These are phyloP conservation scores for Gobio gobio DNA, from an alignment of 2,113 vertebrate genomes.

Conservation along the genomic window DNA sequence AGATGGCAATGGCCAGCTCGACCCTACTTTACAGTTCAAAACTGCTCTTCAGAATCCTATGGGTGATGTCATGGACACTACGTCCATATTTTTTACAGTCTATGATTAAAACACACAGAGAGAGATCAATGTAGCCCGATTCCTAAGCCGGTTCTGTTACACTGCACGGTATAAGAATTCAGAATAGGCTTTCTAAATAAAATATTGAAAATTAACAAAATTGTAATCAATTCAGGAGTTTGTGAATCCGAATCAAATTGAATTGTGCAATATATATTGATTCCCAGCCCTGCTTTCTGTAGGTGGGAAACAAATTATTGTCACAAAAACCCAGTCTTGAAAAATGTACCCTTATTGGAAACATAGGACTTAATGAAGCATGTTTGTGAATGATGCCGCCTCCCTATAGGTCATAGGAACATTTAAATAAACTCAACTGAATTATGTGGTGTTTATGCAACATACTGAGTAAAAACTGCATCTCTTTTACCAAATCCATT, in stretches of 20 bases:
- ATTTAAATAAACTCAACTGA: conserved; percentile 37
- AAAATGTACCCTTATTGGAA: not conserved
- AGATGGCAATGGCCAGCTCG: no score
- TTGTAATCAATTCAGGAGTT: not conserved
- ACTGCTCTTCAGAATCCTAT: no score
- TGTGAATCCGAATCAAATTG: not conserved
- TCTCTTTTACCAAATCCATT: conserved; percentile 40
- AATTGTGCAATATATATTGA: not conserved
- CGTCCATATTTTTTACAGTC: no score
- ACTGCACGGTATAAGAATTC: not conserved
- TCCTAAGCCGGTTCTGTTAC: not conserved
- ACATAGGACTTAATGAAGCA: not conserved
- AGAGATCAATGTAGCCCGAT: not conserved
- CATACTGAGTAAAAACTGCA: conserved; percentile 23
- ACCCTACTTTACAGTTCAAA: no score
- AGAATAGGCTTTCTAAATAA: not conserved
- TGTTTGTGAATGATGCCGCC: not conserved
- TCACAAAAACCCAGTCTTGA: not conserved
- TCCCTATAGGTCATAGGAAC: not conserved
- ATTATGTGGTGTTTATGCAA: conserved; percentile 29
- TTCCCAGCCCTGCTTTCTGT: not conserved
- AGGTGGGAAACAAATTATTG: not conserved
- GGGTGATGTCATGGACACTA: no score
- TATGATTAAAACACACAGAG: no score
- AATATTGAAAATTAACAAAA: not conserved